Evolutionary conservation across 1,140 invertebrate genomes (phyloP), one percentile per base, ranked within the genome.

Genomic region (Pseudomyrmex gracilis): DNA sequence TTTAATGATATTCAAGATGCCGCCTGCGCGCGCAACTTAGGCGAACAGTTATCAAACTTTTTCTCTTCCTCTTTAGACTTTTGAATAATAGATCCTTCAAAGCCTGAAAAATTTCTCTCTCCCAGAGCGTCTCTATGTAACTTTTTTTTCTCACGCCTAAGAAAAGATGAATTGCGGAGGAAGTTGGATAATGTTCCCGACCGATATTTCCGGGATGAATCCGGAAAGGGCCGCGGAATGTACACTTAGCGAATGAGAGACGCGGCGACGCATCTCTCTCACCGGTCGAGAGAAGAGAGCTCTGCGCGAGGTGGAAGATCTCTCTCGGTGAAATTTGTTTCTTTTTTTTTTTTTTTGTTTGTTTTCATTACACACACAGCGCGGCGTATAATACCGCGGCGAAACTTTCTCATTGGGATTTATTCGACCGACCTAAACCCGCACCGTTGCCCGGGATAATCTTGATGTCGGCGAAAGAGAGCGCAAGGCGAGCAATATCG

Each of bases 381-480:
- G 20, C 15, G n/a, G 43, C 20, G 8, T 17, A 12, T 22, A 60
- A 61, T 47, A 24, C 20, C 20, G 20, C 20, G 55, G 20, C 10
- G 34, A 20, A 60, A 49, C 45, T 74, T 24, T 47, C 34, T 47
- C 71, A 73, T 73, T 73, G 53, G 55, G 45, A 43, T 61, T 74
- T 24, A 63, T 61, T n/a, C 57, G 58, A 24, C 20, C 73, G 71
- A 73, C 71, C 43, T 73, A 43, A 24, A 74, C n/a, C 53, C 67
- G 10, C 13, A 45, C 2, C 66, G 13, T 24, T 13, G 22, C 34
- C 34, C 34, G 34, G 34, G 5, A 34, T n/a, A 51, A 51, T 51
- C 47, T 51, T 53, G 49, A 70, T 34, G 13, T 4, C 49, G 13
- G 15, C 45, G 43, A 17, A 74, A 74, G 34, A 74, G 34, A 51